Conservation (phyloP, 2,797 vertebrate genomes). For the Myripristis murdjan region DNA sequence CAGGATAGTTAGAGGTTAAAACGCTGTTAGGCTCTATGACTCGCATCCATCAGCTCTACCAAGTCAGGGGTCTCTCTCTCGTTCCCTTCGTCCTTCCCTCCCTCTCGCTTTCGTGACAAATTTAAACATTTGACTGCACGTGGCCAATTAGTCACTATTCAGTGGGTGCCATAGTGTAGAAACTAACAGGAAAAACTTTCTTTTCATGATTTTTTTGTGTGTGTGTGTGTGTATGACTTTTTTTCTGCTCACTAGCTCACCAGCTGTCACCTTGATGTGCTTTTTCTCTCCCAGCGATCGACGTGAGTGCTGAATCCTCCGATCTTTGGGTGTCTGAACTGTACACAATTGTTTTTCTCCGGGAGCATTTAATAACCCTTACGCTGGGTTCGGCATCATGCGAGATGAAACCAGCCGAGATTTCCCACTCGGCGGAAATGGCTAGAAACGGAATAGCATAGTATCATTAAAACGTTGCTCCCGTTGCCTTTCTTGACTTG, state of each 20-base stretch:
- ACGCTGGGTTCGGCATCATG: conserved; percentile 81
- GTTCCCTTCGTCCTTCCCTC: conserved; percentile 62
- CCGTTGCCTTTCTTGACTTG: conserved; percentile 65
- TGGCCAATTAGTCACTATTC: conserved; percentile 77
- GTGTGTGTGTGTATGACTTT: conserved; percentile 10
- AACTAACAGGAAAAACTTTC: conserved; percentile 67
- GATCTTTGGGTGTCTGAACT: conserved; percentile 70
- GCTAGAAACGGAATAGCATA: conserved; percentile 72
- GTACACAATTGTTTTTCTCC: conserved; percentile 60
- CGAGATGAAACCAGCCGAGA: conserved; percentile 78
- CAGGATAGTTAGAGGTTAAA: conserved; percentile 73
- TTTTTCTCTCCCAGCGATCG: conserved; percentile 67
- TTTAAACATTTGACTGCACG: conserved; percentile 69
- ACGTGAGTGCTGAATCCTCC: conserved; percentile 66
- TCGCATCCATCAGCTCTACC: conserved; percentile 47
- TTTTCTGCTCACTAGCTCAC: conserved; percentile 44
- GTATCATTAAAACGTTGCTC: conserved; percentile 82
- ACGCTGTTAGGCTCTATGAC: conserved; percentile 73
- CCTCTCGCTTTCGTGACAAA: conserved; percentile 55
- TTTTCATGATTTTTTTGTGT: conserved; percentile 34
- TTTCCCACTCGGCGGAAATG: conserved; percentile 51
- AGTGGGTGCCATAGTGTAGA: conserved; percentile 51
- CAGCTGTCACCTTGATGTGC: conserved; percentile 79
- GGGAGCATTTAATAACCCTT: conserved; percentile 84
- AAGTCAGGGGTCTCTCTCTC: conserved; percentile 63